phyloP scores from a whole-genome alignment of 2,113 vertebrate genomes.

The Riparia riparia region DNA sequence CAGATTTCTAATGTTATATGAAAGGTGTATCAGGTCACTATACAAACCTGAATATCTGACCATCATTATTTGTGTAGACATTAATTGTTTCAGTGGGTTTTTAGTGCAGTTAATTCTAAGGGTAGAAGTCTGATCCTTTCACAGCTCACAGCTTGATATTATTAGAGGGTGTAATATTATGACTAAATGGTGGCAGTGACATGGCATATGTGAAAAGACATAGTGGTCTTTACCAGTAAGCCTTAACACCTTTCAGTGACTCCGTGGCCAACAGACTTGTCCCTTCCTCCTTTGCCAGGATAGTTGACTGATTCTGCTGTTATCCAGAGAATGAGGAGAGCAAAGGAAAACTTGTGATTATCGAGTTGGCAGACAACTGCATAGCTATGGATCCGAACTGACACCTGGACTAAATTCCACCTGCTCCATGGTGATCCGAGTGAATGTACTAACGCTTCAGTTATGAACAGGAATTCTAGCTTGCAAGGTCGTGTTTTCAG shows the following conservation, averaged over 20 bases:
- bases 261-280: neutral
- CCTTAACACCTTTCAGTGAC: neutral
- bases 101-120: neutral
- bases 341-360: neutral
- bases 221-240: neutral
- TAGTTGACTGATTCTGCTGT: neutral
- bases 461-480: neutral
- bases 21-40: neutral
- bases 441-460: neutral
- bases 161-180: neutral
- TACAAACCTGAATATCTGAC: neutral
- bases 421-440: neutral
- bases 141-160: neutral
- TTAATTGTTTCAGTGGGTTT: neutral
- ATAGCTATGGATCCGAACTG: neutral
- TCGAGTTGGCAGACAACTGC: neutral
- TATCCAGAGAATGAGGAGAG: neutral
- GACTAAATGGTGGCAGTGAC: neutral
- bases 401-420: neutral
- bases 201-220: neutral
- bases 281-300: neutral
- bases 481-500: neutral
- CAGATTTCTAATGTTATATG: neutral
- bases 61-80: neutral
- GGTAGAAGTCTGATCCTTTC: neutral